Base-by-base conservation (phyloP, 2,888 invertebrate genomes). In the Mayetiola destructor region DNA sequence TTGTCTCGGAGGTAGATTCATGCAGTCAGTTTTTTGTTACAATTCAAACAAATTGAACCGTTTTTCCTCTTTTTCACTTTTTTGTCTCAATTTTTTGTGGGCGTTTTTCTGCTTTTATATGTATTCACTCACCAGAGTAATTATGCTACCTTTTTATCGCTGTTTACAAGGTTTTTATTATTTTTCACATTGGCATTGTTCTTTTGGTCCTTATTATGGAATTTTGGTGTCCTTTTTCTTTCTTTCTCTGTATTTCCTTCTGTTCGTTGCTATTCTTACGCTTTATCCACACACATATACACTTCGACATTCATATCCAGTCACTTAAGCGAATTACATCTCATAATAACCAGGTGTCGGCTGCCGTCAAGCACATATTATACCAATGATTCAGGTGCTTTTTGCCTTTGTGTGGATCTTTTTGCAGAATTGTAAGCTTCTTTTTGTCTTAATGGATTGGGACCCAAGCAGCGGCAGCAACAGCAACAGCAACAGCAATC, bases 311-410 rank as follows among this genome's bases (percentile, higher is more conserved):
- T n/a, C n/a, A n/a, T n/a, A n/a, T n/a, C n/a, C n/a, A n/a, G n/a
- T n/a, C n/a, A n/a, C n/a, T 48, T 48, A 23, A 48, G 27, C 27
- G 48, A 48, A 48, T 48, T 48, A 48, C 27, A 48, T 16, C n/a
- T 48, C 48, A 48, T 27, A 48, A 48, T 27, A 48, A 27, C 48
- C 48, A 48, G 48, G 48, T 48, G 48, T 27, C 48, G 48, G 16
- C 27, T 48, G 23, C 48, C 27, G 23, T 48, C 16, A 48, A 48
- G 48, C 16, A 48, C 27, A 48, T 27, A 4, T 27, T 27, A 27
- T 27, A n/a, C 27, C n/a, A 48, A 23, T 27, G 27, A 16, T 8
- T 12, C 2, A 42, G 3, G 23, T 23, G 23, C 37, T 37, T 12
- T 37, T n/a, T 4, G 10, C 14, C 14, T 16, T 48, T 14, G 16